Conservation (phyloP, 1,140 invertebrate genomes). For the Drosophila parvula region DNA sequence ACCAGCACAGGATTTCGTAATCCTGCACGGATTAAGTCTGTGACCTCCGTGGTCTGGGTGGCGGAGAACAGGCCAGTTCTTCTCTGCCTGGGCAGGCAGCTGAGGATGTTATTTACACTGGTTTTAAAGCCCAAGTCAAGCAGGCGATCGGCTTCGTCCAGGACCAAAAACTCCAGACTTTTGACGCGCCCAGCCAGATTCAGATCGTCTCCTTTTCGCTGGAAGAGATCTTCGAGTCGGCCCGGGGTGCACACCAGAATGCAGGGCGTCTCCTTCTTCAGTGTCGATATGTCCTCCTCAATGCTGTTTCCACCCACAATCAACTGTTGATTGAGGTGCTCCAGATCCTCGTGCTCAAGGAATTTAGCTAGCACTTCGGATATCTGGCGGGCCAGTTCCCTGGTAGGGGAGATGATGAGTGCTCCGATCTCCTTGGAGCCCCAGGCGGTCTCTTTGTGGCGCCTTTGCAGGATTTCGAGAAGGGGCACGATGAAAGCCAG, state of each 20-base stretch:
- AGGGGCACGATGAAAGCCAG: conserved; percentile 96
- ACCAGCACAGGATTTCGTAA: conserved; percentile 97
- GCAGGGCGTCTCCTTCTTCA: conserved; percentile 90
- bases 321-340: conserved; percentile 86
- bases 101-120: conserved; percentile 95
- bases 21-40: conserved; percentile 96
- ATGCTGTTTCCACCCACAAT: conserved; percentile 93
- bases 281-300: conserved; percentile 89
- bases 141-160: conserved; percentile 98
- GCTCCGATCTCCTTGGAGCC: conserved; percentile 92
- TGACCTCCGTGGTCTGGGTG: conserved; percentile 98
- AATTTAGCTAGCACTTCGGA: conserved; percentile 88
- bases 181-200: conserved; percentile 89
- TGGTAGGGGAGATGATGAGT: conserved; percentile 95
- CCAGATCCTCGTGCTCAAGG: conserved; percentile 72
- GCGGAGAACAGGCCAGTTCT: conserved; percentile 99
- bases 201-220: conserved; percentile 86
- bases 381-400: conserved; percentile 96
- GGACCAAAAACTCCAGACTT: conserved; percentile 93
- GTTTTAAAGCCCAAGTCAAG: conserved; percentile 96
- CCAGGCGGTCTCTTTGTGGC: conserved; percentile 87
- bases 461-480: conserved; percentile 92
- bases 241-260: conserved; percentile 97
- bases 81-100: conserved; percentile 95
- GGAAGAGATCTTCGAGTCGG: conserved; percentile 94